A percentile compares a stretch with the other conserved stretches of the same genome.
Evolutionary conservation across 1,140 invertebrate genomes (phyloP).

Genomic region (Agrypnia vestita): DNA sequence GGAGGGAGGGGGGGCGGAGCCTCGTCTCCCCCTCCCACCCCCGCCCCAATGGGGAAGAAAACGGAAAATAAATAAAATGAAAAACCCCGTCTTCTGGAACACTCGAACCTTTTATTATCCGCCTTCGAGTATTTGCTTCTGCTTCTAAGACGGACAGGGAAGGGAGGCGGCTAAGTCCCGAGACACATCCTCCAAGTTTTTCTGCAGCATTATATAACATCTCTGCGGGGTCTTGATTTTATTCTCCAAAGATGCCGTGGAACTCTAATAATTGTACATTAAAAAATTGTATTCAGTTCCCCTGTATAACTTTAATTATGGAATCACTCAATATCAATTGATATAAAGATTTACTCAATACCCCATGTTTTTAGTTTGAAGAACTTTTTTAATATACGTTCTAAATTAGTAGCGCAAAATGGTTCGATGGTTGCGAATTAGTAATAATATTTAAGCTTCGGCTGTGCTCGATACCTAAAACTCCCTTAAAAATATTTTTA

Average conservation of each 20-base stretch:
- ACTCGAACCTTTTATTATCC: slow-evolving; percentile 56
- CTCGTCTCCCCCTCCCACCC: slow-evolving; percentile 29
- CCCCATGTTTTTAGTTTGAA: too few relatives aligned
- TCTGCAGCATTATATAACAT: slow-evolving; percentile 28
- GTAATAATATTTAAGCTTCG: too few relatives aligned
- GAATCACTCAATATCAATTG: too few relatives aligned
- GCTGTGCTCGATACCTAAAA: too few relatives aligned
- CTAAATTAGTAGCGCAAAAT: too few relatives aligned
- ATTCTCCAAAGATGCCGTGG: background rate
- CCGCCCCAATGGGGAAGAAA: background rate
- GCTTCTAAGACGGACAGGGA: slow-evolving; percentile 8
- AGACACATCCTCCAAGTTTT: slow-evolving; percentile 41
- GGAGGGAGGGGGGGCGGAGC: slow-evolving; percentile 36
- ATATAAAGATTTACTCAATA: too few relatives aligned
- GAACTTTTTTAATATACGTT: too few relatives aligned
- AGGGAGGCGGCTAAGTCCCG: slow-evolving; percentile 32
- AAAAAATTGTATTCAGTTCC: too few relatives aligned
- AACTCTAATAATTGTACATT: too few relatives aligned
- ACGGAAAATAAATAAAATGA: slow-evolving; percentile 45
- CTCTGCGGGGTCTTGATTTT: slow-evolving; percentile 16
- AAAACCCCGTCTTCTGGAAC: slow-evolving; percentile 44
- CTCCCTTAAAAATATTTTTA: too few relatives aligned
- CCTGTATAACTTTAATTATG: too few relatives aligned
- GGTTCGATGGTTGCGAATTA: too few relatives aligned
- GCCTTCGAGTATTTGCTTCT: slow-evolving; percentile 49